These are phyloP conservation scores for Cebidichthys violaceus DNA, from an alignment of 2,113 vertebrate genomes.

Conservation along the genomic window DNA sequence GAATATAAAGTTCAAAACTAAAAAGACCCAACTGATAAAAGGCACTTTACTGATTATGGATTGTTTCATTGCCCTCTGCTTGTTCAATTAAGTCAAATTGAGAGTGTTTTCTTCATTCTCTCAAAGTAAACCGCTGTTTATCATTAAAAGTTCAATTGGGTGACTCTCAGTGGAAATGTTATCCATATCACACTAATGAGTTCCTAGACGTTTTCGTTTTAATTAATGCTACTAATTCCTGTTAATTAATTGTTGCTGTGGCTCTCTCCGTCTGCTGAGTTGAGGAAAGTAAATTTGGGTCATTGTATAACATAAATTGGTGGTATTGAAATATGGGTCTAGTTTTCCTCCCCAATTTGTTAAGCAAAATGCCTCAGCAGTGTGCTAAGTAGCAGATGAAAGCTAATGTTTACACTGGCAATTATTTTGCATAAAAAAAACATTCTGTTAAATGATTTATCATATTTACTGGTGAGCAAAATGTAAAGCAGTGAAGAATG, in stretches of 20 bases:
- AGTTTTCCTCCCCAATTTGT: constrained; percentile 69
- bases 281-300: constrained; percentile 77
- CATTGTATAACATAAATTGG: constrained; percentile 69
- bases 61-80: constrained; percentile 64
- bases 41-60: constrained; percentile 69
- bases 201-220: constrained; percentile 79
- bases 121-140: constrained; percentile 72
- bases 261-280: constrained; percentile 74
- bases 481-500: constrained; percentile 64
- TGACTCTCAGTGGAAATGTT: constrained; percentile 77
- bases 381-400: constrained; percentile 61
- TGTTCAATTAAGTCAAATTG: constrained; percentile 72
- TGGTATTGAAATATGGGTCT: constrained; percentile 59
- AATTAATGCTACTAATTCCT: constrained; percentile 84
- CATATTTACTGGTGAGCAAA: constrained; percentile 53
- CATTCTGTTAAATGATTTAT: constrained; percentile 63
- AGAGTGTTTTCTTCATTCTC: constrained; percentile 60
- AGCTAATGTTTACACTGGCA: constrained; percentile 70
- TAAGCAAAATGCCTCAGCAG: constrained; percentile 66
- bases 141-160: constrained; percentile 76
- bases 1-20: constrained; percentile 61
- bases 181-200: constrained; percentile 81
- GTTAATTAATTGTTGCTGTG: constrained; percentile 86
- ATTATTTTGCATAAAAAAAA: constrained; percentile 71
- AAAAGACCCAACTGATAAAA: constrained; percentile 64